Percentiles rank a stretch among this genome's conserved stretches.
Conservation (phyloP, 2,888 invertebrate genomes). For the Lottia scabra region DNA sequence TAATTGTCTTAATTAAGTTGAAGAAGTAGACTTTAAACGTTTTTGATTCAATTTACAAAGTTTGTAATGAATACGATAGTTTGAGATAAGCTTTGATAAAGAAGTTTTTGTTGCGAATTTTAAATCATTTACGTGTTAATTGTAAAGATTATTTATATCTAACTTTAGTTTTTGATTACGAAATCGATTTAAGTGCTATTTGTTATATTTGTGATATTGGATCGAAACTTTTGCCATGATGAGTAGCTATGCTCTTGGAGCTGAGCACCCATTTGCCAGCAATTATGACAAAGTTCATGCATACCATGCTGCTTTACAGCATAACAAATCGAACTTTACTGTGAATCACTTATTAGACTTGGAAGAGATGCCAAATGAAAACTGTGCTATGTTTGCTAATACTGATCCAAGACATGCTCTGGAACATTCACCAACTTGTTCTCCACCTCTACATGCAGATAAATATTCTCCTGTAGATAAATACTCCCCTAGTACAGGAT, state of each 20-base stretch:
- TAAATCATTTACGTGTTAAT: too few species aligned
- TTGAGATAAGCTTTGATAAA: too few species aligned
- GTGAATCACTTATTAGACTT: constrained; percentile 57
- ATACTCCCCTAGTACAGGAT: constrained; percentile 10
- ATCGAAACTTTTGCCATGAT: constrained; percentile 28
- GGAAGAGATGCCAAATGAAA: constrained; percentile 55
- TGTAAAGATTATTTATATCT: too few species aligned
- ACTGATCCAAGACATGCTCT: constrained; percentile 50
- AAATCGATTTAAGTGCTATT: too few species aligned
- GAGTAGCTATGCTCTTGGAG: constrained; percentile 49
- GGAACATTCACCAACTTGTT: constrained; percentile 41
- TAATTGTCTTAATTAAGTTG: not conserved
- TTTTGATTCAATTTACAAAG: too few species aligned
- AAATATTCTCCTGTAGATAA: constrained; percentile 19
- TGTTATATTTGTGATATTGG: too few species aligned
- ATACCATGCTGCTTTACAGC: constrained; percentile 47
- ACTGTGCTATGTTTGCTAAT: constrained; percentile 57
- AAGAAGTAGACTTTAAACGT: not conserved
- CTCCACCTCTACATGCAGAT: constrained; percentile 33
- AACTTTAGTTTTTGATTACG: too few species aligned
- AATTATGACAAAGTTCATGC: constrained; percentile 52
- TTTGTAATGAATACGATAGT: too few species aligned
- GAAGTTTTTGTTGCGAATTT: too few species aligned
- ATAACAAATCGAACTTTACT: constrained; percentile 56
- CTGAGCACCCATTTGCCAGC: constrained; percentile 44